Conservation (phyloP, 2,888 invertebrate species). For the Mythimna albipuncta region DNA sequence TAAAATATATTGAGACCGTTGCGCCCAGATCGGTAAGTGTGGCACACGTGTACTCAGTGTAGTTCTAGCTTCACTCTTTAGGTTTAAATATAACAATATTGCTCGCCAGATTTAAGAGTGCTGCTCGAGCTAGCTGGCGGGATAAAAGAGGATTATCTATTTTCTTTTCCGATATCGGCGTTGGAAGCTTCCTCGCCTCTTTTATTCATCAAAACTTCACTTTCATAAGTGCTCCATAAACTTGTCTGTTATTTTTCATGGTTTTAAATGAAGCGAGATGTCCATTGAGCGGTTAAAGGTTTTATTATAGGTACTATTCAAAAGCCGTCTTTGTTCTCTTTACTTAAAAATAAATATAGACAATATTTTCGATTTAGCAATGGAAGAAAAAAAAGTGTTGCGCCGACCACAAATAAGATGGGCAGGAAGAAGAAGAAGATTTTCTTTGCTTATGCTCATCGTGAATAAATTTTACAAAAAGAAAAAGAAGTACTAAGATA, state of each 20-base stretch:
- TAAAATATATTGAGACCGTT: too few species aligned
- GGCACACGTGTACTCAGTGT: too few species aligned
- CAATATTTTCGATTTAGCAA: background rate
- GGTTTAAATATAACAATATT: constrained; percentile 28
- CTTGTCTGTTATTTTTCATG: background rate
- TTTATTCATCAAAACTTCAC: constrained; percentile 20
- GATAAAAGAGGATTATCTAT: constrained; percentile 8
- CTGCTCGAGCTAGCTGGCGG: background rate
- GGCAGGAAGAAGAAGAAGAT: too few species aligned
- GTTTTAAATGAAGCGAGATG: background rate
- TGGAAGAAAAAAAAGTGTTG: too few species aligned
- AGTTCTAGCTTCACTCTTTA: background rate
- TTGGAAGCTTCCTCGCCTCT: constrained; percentile 2
- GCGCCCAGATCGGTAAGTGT: too few species aligned
- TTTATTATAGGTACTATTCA: background rate
- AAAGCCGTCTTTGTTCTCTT: background rate
- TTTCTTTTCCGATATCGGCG: constrained; percentile 13
- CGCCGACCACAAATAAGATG: too few species aligned
- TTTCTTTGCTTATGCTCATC: background rate
- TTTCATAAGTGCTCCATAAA: constrained; percentile 6
- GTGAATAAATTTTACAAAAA: background rate
- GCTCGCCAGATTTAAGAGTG: constrained; percentile 5
- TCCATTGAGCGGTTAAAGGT: background rate
- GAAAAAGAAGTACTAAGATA: too few species aligned
- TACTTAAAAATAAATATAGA: too few species aligned